phyloP scores from a whole-genome alignment of 2,797 vertebrate genomes.

The Parauchenoglanis punctatus region DNA sequence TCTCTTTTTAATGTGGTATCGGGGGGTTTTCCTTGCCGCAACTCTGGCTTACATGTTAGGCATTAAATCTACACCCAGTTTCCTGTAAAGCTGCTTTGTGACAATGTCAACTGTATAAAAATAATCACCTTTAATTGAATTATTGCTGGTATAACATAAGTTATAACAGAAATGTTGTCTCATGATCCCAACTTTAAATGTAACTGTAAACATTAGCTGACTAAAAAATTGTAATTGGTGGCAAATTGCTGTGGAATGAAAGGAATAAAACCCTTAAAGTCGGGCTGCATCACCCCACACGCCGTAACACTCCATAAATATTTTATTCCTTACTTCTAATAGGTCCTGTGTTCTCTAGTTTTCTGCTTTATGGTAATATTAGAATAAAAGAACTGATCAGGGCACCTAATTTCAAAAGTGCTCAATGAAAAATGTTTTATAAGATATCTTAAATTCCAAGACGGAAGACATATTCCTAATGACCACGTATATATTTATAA shows the following conservation, averaged over 20 bases:
- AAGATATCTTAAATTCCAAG: background rate
- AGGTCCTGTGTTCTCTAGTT: background rate
- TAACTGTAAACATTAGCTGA: background rate
- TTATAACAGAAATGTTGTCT: background rate
- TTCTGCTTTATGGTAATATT: background rate
- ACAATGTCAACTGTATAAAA: background rate
- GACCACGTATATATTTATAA: background rate
- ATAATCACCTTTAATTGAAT: background rate
- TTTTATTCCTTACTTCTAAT: background rate
- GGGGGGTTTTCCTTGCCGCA: background rate
- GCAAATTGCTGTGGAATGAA: background rate
- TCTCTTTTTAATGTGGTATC: background rate
- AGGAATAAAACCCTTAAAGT: background rate
- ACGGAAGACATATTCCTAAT: background rate
- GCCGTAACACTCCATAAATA: background rate
- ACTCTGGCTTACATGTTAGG: background rate
- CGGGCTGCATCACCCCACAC: background rate
- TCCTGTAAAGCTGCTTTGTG: constrained; percentile 1
- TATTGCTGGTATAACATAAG: background rate
- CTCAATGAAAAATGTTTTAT: background rate
- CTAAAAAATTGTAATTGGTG: background rate
- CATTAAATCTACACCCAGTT: background rate
- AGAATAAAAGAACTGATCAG: background rate
- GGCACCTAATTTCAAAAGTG: too few species aligned
- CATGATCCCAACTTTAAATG: background rate